These are phyloP conservation scores for Zophobas atratus DNA, from an alignment of 1,140 invertebrate species.

Conservation along the genomic window DNA sequence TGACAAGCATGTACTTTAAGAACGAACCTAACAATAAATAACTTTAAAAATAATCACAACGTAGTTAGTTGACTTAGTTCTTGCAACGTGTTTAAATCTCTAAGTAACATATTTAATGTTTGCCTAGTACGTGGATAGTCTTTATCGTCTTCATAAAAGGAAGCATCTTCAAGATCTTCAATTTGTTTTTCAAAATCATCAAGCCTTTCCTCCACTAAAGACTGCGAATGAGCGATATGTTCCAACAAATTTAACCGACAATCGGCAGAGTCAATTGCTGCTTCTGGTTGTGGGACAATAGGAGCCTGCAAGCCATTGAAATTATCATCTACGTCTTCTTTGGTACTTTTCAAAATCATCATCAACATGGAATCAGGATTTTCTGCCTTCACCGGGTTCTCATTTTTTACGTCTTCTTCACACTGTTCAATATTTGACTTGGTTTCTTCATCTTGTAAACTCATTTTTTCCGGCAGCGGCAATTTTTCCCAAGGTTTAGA, in stretches of 20 bases:
- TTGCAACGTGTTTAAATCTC: constrained; percentile 71
- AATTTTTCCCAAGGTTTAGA: constrained; percentile 84
- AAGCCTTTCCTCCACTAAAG: constrained; percentile 79
- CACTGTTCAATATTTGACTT: constrained; percentile 55
- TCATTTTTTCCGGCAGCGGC: constrained; percentile 62
- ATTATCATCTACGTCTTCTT: constrained; percentile 60
- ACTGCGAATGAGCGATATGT: constrained; percentile 84
- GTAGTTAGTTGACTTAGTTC: constrained; percentile 68
- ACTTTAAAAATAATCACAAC: constrained; percentile 40
- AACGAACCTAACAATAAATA: constrained; percentile 17
- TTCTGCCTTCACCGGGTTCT: constrained; percentile 51
- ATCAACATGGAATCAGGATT: constrained; percentile 58
- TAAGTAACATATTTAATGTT: constrained; percentile 72
- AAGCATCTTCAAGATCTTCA: constrained; percentile 71
- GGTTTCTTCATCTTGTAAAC: constrained; percentile 48
- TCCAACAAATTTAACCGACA: constrained; percentile 84
- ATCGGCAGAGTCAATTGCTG: constrained; percentile 83
- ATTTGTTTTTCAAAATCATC: constrained; percentile 85
- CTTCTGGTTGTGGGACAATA: constrained; percentile 82
- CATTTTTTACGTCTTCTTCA: constrained; percentile 50
- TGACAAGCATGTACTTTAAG: background rate
- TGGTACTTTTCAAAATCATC: constrained; percentile 58
- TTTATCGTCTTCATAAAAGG: constrained; percentile 65
- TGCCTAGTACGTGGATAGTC: constrained; percentile 70
- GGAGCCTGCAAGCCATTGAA: constrained; percentile 59